A percentile compares a stretch with the other conserved stretches of the same genome.
phyloP scores from a whole-genome alignment of 2,888 invertebrate genomes.

The Hesperia comma region DNA sequence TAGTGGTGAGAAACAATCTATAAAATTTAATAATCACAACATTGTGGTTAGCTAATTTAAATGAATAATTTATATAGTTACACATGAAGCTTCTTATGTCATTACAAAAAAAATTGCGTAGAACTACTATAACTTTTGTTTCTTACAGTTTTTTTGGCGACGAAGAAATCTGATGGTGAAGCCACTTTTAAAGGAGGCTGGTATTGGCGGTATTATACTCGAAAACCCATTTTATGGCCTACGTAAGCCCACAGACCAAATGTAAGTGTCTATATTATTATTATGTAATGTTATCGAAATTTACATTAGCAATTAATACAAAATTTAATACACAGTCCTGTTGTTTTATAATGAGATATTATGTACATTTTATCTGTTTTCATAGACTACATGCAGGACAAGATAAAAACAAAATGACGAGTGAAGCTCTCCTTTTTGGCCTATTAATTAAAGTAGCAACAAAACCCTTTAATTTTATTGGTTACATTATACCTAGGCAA shows the following conservation, averaged over 20 bases:
- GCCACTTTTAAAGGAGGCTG: slow-evolving; percentile 93
- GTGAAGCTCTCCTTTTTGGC: background rate
- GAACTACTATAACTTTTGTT: slow-evolving; percentile 44
- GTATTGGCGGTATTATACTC: slow-evolving; percentile 96
- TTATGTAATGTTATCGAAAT: background rate
- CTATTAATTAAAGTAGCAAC: background rate
- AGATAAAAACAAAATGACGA: background rate
- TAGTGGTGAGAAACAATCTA: too few species aligned
- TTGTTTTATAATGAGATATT: background rate
- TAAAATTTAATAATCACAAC: too few species aligned
- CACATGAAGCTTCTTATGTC: too few species aligned
- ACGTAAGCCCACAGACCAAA: slow-evolving; percentile 94
- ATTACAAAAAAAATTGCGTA: too few species aligned
- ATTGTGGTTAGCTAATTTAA: too few species aligned
- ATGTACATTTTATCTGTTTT: slow-evolving; percentile 3
- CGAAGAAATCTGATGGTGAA: slow-evolving; percentile 95
- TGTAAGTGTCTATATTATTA: slow-evolving; percentile 80
- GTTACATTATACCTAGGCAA: too few species aligned
- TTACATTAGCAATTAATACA: background rate
- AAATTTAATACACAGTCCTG: too few species aligned
- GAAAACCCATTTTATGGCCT: slow-evolving; percentile 98
- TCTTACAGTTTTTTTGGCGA: slow-evolving; percentile 92
- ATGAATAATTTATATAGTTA: too few species aligned
- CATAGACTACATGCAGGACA: background rate
- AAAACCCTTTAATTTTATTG: too few species aligned